Evolutionary conservation across 2,888 invertebrate species (phyloP).

Genomic region (Agriopis leucophaearia): DNA sequence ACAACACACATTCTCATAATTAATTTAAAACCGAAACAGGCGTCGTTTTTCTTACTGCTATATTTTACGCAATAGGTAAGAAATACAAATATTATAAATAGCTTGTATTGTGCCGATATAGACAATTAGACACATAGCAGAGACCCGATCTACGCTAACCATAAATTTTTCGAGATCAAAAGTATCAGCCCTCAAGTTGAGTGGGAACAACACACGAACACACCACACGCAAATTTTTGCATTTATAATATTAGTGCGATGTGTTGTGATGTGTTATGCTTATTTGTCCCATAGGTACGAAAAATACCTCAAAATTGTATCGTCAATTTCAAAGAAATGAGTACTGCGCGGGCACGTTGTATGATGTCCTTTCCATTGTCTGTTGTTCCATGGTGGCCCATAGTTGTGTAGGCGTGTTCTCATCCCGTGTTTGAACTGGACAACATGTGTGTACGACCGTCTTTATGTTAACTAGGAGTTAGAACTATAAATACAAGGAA

Average conservation of each 20-base stretch:
- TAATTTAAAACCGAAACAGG: not conserved
- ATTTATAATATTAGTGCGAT: too few species aligned
- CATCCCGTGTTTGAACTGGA: constrained; percentile 43
- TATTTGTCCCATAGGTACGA: too few species aligned
- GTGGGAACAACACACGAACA: too few species aligned
- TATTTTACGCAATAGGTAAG: not conserved
- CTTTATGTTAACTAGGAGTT: constrained; percentile 51
- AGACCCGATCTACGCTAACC: too few species aligned
- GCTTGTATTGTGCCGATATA: too few species aligned
- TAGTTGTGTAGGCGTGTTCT: constrained; percentile 41
- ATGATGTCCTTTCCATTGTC: not conserved
- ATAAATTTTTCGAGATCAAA: too few species aligned
- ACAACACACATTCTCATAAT: not conserved
- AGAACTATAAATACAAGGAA: constrained; percentile 54
- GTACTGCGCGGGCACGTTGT: not conserved
- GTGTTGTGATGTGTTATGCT: too few species aligned
- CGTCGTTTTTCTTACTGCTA: not conserved
- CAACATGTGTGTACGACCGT: constrained; percentile 55
- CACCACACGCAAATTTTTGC: too few species aligned
- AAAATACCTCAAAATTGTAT: not conserved
- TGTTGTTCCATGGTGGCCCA: constrained; percentile 8
- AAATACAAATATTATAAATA: too few species aligned
- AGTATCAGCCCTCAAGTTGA: too few species aligned
- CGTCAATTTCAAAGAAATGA: not conserved
- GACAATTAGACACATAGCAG: too few species aligned